Base-by-base conservation (phyloP, 53 echinoderm and acorn worm genomes). In the Zoroaster sp. region DNA sequence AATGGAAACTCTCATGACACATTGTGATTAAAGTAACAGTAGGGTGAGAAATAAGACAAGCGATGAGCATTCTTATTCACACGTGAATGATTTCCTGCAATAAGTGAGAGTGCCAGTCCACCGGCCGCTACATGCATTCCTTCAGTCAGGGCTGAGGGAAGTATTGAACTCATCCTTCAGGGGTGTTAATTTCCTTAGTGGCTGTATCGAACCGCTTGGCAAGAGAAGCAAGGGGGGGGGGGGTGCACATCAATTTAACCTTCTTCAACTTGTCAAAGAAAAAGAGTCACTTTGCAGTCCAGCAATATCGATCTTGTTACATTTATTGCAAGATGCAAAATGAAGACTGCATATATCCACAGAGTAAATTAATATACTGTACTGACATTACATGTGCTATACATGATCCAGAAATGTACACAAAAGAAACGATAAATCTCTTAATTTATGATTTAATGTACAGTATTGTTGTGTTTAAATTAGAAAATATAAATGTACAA, bases 361-460 rank as follows among this genome's bases (percentile, higher is more conserved):
- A 55, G 54, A 59, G 55, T 55, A 79, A 79, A 21, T 37, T 20
- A 4, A 14, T 63, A 39, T 23, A 38, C 37, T 53, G 36, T 33
- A 77, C 79, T 55, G 23, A 20, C 20, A 55, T 25, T 76, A 47
- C 76, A 51, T 76, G 76, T 25, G 76, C 52, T 76, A 49, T 52
- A 76, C 76, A 59, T 28, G 28, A 59, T 59, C 28, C 76, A 52
- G 76, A 76, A 76, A 76, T 76, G 76, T 76, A 76, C 76, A 76
- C 76, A 47, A 43, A n/a, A 76, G 32, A 17, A 31, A 4, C 20
- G 14, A 21, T 42, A 42, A 74, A 74, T 76, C 51, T 76, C 35
- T 71, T 17, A 12, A 13, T 69, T 2, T 14, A 8, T 47, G 9
- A 47, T 8, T 17, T 70, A 37, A 10, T 12, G n/a, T 71, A 71